These are phyloP conservation scores for Morbakka virulenta DNA, from an alignment of 30 jellyfish, hydroid and myxozoan species.

Conservation along the genomic window DNA sequence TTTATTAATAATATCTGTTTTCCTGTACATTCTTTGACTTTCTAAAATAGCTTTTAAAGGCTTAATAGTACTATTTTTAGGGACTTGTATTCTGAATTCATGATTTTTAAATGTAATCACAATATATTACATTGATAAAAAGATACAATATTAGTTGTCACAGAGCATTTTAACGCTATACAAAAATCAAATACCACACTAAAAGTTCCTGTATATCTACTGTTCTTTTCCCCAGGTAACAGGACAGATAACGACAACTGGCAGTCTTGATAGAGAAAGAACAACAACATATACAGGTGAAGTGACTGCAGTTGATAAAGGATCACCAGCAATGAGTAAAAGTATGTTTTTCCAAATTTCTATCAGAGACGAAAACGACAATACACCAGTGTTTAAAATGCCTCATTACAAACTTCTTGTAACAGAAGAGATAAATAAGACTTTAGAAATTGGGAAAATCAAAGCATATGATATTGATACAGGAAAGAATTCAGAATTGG, in stretches of 20 bases:
- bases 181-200: too few species aligned
- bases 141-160: slow-evolving; percentile 21
- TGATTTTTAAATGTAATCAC: too few species aligned
- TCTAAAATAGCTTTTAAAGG: too few species aligned
- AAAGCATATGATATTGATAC: slow-evolving; percentile 46
- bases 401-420: slow-evolving; percentile 18
- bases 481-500: slow-evolving; percentile 29
- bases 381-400: slow-evolving; percentile 61
- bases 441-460: slow-evolving; percentile 23
- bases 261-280: slow-evolving; percentile 31
- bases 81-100: too few species aligned
- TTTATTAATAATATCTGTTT: too few species aligned
- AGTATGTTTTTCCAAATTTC: not conserved
- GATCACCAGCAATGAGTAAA: slow-evolving; percentile 10
- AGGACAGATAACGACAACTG: slow-evolving; percentile 29
- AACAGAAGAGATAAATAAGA: slow-evolving; percentile 28
- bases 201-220: too few species aligned
- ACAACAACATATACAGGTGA: slow-evolving; percentile 9
- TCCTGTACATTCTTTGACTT: too few species aligned
- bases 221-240: slow-evolving; percentile 12
- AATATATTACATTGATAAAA: too few species aligned
- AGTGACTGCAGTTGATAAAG: slow-evolving; percentile 53
- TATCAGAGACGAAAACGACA: slow-evolving; percentile 65
- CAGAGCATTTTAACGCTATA: slow-evolving; percentile 11
- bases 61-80: too few species aligned